A percentile compares a stretch with the other conserved stretches of the same genome.
These are phyloP conservation scores for Pseudomyrmex gracilis DNA, from an alignment of 1,140 invertebrate species.

Conservation along the genomic window DNA sequence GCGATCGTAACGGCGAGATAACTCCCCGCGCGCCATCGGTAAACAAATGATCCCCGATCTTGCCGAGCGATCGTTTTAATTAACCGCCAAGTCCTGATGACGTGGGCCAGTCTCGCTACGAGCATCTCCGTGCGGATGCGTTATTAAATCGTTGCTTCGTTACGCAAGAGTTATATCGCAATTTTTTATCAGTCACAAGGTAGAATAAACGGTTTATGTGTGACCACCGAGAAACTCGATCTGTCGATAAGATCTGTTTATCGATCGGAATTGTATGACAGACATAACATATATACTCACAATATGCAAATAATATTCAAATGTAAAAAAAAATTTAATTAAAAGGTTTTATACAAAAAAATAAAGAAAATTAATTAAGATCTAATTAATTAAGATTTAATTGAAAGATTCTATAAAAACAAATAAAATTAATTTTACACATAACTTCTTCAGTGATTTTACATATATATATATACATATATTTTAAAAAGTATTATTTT, in stretches of 20 bases:
- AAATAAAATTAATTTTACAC: no score
- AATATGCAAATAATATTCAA: no score
- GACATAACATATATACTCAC: background rate
- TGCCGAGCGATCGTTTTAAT: slow-evolving; percentile 77
- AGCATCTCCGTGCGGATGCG: slow-evolving; percentile 42
- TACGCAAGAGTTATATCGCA: slow-evolving; percentile 49
- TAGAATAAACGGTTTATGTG: background rate
- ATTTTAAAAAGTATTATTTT: no score
- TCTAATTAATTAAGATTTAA: no score
- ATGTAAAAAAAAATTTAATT: no score
- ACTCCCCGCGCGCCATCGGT: slow-evolving; percentile 76
- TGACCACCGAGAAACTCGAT: slow-evolving; percentile 19
- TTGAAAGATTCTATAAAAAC: no score
- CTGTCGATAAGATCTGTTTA: slow-evolving; percentile 40
- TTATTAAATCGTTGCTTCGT: slow-evolving; percentile 62
- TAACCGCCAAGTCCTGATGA: slow-evolving; percentile 67
- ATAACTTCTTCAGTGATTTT: no score
- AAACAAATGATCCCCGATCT: slow-evolving; percentile 78
- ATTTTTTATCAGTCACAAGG: slow-evolving; percentile 44
- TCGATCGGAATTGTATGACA: background rate
- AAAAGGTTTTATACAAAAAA: no score
- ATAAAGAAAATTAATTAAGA: no score
- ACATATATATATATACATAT: no score
- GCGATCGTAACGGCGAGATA: slow-evolving; percentile 77
- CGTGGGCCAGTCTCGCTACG: slow-evolving; percentile 46